Conservation (phyloP, 2,797 vertebrate species). For the Gephyroberyx darwinii region DNA sequence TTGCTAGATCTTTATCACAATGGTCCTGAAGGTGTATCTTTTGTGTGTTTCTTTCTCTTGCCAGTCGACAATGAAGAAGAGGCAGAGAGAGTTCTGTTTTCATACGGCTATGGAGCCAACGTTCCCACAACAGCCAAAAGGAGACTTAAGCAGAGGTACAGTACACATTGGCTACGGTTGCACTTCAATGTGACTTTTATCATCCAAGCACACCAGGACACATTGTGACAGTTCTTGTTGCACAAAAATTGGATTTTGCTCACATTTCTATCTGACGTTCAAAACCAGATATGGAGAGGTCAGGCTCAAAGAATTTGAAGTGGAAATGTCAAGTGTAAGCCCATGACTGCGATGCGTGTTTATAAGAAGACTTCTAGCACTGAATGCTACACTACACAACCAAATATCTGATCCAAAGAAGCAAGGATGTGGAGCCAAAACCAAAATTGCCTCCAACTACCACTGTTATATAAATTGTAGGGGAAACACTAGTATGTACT, state of each 20-base stretch:
- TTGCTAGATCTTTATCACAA: conserved; percentile 1
- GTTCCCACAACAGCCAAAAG: conserved; percentile 96
- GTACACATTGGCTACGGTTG: not conserved
- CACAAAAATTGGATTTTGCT: not conserved
- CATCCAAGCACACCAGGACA: not conserved
- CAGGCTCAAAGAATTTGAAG: too few species aligned
- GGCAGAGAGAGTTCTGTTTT: conserved; percentile 95
- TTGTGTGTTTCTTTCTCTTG: conserved; percentile 44
- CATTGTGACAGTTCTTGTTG: not conserved
- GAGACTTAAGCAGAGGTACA: conserved; percentile 94
- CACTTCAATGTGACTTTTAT: not conserved
- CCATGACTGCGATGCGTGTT: too few species aligned
- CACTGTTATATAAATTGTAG: not conserved
- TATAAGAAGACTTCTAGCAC: too few species aligned
- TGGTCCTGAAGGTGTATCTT: not conserved
- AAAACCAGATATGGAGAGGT: not conserved
- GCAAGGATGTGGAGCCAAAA: not conserved
- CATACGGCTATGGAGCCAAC: conserved; percentile 96
- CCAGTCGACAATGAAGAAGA: conserved; percentile 94
- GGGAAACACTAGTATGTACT: conserved; percentile 42
- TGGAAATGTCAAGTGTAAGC: too few species aligned
- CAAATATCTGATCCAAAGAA: not conserved
- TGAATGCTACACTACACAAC: too few species aligned
- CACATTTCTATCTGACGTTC: not conserved
- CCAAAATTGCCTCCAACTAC: conserved; percentile 15